These are phyloP conservation scores for Leptatherina wallacei DNA, from an alignment of 2,797 vertebrate species.

Conservation along the genomic window DNA sequence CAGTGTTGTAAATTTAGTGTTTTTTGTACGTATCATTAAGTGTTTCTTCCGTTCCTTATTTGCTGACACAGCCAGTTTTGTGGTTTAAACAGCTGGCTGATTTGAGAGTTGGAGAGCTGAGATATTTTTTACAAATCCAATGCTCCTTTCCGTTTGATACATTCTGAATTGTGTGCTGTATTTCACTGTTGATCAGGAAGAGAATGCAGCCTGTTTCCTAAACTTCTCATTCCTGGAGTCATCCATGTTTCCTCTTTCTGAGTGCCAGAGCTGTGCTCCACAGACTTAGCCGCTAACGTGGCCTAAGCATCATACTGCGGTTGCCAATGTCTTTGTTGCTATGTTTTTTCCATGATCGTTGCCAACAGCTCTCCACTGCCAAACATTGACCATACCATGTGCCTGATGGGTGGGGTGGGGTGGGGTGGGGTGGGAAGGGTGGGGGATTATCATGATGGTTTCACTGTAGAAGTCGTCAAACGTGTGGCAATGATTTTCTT, in stretches of 20 bases:
- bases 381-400: conserved; percentile 82
- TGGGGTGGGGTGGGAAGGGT: background rate
- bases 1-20: conserved; percentile 65
- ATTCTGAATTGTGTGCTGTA: background rate
- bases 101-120: conserved; percentile 1
- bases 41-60: conserved; percentile 67
- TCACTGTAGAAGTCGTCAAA: conserved; percentile 48
- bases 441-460: conserved; percentile 5
- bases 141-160: conserved; percentile 17
- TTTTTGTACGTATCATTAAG: conserved; percentile 56
- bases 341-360: conserved; percentile 66
- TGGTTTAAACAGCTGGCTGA: conserved; percentile 34
- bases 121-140: conserved; percentile 17
- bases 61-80: conserved; percentile 46
- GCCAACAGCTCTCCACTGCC: conserved; percentile 84
- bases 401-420: conserved; percentile 62
- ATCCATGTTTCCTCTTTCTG: conserved; percentile 41
- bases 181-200: conserved; percentile 40
- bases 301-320: conserved; percentile 51
- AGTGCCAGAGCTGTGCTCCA: conserved; percentile 60
- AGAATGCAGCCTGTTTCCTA: conserved; percentile 11
- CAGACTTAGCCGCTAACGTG: conserved; percentile 22
- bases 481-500: conserved; percentile 42
- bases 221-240: conserved; percentile 20
- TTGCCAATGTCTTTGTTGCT: conserved; percentile 66